Percentiles rank a stretch among this genome's conserved stretches.
These are phyloP conservation scores for Meandrina meandrites DNA, from an alignment of 92 coral and sea anemone genomes.

Conservation along the genomic window DNA sequence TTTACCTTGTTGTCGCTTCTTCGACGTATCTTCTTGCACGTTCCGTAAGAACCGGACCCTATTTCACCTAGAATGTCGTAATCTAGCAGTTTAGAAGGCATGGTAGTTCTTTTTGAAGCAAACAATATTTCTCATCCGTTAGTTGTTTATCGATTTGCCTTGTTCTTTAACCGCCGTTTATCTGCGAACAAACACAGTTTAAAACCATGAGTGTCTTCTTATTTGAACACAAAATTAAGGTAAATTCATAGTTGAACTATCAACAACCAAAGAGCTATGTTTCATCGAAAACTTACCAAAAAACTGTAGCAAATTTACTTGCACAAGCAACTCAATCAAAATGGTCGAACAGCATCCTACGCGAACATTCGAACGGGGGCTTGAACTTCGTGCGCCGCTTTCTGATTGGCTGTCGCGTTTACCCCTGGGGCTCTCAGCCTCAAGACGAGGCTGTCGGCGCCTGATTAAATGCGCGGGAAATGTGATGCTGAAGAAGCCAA, in stretches of 20 bases:
- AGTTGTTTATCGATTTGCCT: not conserved
- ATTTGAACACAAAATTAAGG: not conserved
- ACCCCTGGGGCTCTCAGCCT: not conserved
- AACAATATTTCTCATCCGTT: not conserved
- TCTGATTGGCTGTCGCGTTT: conserved; percentile 65
- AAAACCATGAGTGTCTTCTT: not conserved
- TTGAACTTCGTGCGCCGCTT: conserved; percentile 78
- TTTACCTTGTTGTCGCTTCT: conserved; percentile 92
- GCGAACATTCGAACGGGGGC: conserved; percentile 50
- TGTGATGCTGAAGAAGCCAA: too few species aligned
- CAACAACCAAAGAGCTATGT: not conserved
- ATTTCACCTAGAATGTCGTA: conserved; percentile 83
- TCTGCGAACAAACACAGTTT: not conserved
- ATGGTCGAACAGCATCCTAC: conserved; percentile 16
- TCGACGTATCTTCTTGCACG: conserved; percentile 91
- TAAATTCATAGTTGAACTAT: not conserved
- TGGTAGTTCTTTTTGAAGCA: conserved; percentile 18
- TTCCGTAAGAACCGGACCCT: conserved; percentile 98
- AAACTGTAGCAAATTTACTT: not conserved
- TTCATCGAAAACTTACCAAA: not conserved
- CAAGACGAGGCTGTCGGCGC: conserved; percentile 24
- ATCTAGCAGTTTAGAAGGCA: conserved; percentile 94
- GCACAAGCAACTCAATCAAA: not conserved
- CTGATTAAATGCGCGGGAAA: not conserved
- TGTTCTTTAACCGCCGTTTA: not conserved